These are phyloP conservation scores for Dusona sp. DNA, from an alignment of 2,888 invertebrate genomes.

Conservation along the genomic window DNA sequence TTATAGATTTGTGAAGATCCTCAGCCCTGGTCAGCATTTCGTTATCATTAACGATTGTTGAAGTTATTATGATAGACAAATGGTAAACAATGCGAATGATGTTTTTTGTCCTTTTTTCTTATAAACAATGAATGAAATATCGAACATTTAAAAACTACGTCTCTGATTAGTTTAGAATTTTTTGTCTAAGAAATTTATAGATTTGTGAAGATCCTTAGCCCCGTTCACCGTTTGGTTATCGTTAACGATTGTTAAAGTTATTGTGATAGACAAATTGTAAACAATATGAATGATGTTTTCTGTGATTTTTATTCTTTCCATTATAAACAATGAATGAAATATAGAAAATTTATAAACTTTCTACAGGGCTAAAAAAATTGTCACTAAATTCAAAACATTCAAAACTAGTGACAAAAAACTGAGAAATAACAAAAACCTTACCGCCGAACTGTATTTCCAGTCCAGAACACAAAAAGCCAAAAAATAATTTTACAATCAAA, in stretches of 20 bases:
- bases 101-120: background rate
- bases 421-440: too few relatives aligned
- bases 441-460: too few relatives aligned
- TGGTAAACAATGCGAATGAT: background rate
- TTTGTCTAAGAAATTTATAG: background rate
- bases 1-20: background rate
- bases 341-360: background rate
- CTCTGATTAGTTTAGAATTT: too few relatives aligned
- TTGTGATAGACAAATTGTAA: background rate
- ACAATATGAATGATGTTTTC: background rate
- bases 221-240: background rate
- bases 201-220: background rate
- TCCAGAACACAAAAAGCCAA: too few relatives aligned
- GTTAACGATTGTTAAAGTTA: background rate
- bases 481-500: too few relatives aligned
- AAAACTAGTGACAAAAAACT: too few relatives aligned
- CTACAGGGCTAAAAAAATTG: background rate
- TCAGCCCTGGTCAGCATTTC: background rate
- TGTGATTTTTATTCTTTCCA: background rate
- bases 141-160: background rate
- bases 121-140: background rate
- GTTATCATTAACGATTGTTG: background rate
- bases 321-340: background rate
- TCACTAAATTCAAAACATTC: too few relatives aligned
- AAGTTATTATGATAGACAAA: background rate